Evolutionary conservation across 2,113 vertebrate genomes (phyloP).

Genomic region (Setophaga kirtlandii): DNA sequence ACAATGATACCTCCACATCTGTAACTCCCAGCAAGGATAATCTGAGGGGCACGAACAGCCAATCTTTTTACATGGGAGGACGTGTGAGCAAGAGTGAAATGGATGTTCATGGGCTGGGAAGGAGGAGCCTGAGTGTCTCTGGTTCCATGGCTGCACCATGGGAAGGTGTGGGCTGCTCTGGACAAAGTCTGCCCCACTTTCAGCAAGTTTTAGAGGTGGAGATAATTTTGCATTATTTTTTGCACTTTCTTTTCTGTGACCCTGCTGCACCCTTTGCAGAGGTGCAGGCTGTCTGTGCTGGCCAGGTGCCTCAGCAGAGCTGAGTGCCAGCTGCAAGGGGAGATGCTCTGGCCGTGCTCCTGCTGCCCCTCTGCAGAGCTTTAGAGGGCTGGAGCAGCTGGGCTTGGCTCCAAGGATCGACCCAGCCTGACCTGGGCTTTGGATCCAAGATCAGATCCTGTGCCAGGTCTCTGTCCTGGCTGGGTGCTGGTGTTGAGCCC

Average conservation of each 20-base stretch:
- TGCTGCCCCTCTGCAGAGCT: background rate
- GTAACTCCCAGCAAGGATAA: background rate
- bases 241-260: background rate
- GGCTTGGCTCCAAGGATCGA: accelerated
- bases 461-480: background rate
- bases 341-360: background rate
- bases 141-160: background rate
- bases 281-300: accelerated
- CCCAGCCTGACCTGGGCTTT: background rate
- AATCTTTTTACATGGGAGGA: background rate
- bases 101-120: background rate
- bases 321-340: background rate
- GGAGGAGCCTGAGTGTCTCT: accelerated
- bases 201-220: background rate
- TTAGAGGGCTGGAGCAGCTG: background rate
- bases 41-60: background rate
- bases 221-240: background rate
- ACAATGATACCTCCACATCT: background rate
- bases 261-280: background rate
- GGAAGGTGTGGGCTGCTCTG: background rate
- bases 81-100: background rate
- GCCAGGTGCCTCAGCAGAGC: accelerated
- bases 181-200: background rate
- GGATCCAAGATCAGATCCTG: background rate
- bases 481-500: background rate